A percentile compares a stretch with the other conserved stretches of the same genome.
phyloP scores from a whole-genome alignment of 2,888 invertebrate genomes.

The Ophonus ardosiacus region DNA sequence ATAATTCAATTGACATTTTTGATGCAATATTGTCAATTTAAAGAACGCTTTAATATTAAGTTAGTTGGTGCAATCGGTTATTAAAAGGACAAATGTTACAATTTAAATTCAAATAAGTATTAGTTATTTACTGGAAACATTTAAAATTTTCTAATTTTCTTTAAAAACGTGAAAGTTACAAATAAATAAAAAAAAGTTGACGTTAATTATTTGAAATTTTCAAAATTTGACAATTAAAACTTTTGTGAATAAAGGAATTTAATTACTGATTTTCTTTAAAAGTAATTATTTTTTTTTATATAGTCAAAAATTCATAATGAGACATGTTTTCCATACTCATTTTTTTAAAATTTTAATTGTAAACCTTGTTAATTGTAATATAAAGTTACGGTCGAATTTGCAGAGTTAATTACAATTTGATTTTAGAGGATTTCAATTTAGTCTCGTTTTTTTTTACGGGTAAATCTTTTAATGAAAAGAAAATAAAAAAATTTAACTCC shows the following conservation, averaged over 20 bases:
- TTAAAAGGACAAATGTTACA: too few relatives aligned
- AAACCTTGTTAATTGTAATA: not conserved
- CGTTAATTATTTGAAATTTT: too few relatives aligned
- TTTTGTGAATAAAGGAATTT: not conserved
- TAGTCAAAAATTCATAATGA: not conserved
- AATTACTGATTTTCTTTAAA: not conserved
- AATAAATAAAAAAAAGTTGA: too few relatives aligned
- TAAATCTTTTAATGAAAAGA: constrained; percentile 40
- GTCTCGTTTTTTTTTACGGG: constrained; percentile 1
- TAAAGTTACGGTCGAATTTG: constrained; percentile 20
- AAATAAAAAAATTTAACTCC: constrained; percentile 24
- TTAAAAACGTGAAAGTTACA: not conserved
- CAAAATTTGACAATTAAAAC: not conserved
- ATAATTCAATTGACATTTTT: too few relatives aligned
- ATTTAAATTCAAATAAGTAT: too few relatives aligned
- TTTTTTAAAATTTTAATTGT: not conserved
- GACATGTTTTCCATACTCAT: not conserved
- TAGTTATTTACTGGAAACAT: too few relatives aligned
- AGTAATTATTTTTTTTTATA: not conserved
- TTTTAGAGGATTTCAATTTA: constrained; percentile 6
- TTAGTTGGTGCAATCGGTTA: too few relatives aligned
- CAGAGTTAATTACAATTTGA: constrained; percentile 14
- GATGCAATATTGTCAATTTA: too few relatives aligned
- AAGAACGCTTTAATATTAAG: too few relatives aligned
- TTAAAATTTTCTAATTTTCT: not conserved